Evolutionary conservation across 2,888 invertebrate genomes (phyloP), one percentile per base, ranked within the genome.

Genomic region (Limnephilus marmoratus): DNA sequence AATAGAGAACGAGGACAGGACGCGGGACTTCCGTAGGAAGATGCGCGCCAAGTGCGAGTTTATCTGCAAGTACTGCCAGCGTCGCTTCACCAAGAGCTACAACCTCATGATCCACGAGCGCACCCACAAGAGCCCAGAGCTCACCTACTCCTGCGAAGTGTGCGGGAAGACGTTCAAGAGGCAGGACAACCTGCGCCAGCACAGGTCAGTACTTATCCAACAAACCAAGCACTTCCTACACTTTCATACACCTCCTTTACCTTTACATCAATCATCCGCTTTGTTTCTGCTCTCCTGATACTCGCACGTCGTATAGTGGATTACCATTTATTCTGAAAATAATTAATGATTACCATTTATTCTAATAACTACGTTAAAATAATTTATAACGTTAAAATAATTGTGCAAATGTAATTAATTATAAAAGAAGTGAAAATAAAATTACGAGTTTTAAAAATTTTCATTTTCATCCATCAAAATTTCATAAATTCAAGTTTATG

Each of bases 71-170:
- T 99, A 98, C 96, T 99, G 99, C 97, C 98, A 98, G 96, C 97
- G 99, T 95, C 97, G 99, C 95, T 99, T 99, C 97, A 99, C 99
- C 95, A 99, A 99, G 96, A 98, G 98, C 94, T 99, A 99, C 97
- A 99, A 99, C 96, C 97, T 99, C 95, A 98, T 99, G 97, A 99
- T 99, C 95, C 99, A 99, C 97, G 99, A 99, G 96, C 97, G 99
- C 95, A 99, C 99, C 94, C 99, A 99, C 97, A 99, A 99, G 96
- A 99, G 99, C 95, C 98, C 98, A 94, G 99, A 99, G 96, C 97
- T 99, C 95, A 99, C 99, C 92, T 99, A 98, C 96, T 98, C 98
- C 94, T 99, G 99, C 96, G 99, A 99, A 96, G 98, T 99, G 94
- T 99, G 99, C 96, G 98, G 99, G 95, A 99, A 99, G 96, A 98